Evolutionary conservation across 1,140 invertebrate genomes (phyloP), one percentile per base, ranked within the genome.

Genomic region (Magallana ariakensis): DNA sequence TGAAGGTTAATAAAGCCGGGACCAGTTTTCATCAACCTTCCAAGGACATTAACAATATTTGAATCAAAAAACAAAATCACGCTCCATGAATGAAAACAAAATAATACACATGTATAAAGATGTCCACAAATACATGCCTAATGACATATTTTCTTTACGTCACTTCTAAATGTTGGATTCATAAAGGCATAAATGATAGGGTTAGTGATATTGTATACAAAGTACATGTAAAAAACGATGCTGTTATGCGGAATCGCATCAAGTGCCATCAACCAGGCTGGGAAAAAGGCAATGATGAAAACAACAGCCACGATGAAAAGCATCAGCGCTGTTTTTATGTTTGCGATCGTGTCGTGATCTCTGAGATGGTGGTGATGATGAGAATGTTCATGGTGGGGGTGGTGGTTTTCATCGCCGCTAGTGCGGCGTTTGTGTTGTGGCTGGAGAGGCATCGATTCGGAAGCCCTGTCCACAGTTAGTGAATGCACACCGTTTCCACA

Each of bases 121-220:
- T 46, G 33, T 46, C 33, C 33, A 46, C 33, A 75, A 75, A 11
- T 10, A 75, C 22, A 33, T 19, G 19, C 11, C 22, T 75, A 75
- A 26, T 75, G 66, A 75, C 80, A 82, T 84, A 94, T 87, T 85
- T 91, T 90, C 57, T 88, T 86, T 0, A 93, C 62, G 57, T 94
- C 92, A 54, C 92, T 89, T 80, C 93, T 84, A 85, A 94, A 94
- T 10, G 91, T 91, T 22, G 89, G 87, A 85, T 94, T 94, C 93
- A 94, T 93, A 86, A 94, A 94, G 19, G 93, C 92, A 85, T 94
- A 94, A 54, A 94, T 93, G 55, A 94, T 87, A 5, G 93, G 93
- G 86, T 94, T 94, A 1, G 91, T 91, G 4, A 92, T 92, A 80
- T 93, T 92, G 87, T 93, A 92, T 6, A 93, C 84, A 89, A 93